These are phyloP conservation scores for Euglossa dilemma DNA, from an alignment of 1,140 invertebrate genomes.

Conservation along the genomic window DNA sequence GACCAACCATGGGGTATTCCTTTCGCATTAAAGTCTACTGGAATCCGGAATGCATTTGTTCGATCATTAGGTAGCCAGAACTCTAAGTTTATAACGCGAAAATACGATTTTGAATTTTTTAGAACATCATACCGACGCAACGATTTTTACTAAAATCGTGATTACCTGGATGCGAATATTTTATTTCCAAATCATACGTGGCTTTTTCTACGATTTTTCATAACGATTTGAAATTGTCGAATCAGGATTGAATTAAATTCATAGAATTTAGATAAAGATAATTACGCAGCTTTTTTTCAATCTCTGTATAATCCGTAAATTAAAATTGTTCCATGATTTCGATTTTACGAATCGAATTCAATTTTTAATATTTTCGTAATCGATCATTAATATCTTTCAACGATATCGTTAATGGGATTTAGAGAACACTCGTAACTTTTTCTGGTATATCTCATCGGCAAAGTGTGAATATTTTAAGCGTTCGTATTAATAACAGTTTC, in stretches of 20 bases:
- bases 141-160: too few relatives aligned
- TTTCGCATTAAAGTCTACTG: conserved; percentile 46
- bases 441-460: not conserved
- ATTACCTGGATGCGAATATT: too few relatives aligned
- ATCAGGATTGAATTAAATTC: too few relatives aligned
- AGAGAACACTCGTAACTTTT: not conserved
- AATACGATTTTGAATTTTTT: too few relatives aligned
- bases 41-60: not conserved
- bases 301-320: not conserved
- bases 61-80: not conserved
- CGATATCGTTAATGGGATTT: not conserved
- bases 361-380: not conserved
- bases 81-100: not conserved
- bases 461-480: conserved; percentile 2
- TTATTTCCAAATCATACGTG: too few relatives aligned
- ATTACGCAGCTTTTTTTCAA: not conserved
- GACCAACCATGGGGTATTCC: conserved; percentile 52
- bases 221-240: too few relatives aligned
- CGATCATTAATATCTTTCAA: not conserved
- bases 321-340: not conserved
- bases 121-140: too few relatives aligned
- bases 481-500: not conserved
- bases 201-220: too few relatives aligned
- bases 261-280: too few relatives aligned
- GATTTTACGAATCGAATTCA: not conserved